Conservation (phyloP, 37 sponge, comb jelly and placozoan genomes). For the Dysidea cf. avara region DNA sequence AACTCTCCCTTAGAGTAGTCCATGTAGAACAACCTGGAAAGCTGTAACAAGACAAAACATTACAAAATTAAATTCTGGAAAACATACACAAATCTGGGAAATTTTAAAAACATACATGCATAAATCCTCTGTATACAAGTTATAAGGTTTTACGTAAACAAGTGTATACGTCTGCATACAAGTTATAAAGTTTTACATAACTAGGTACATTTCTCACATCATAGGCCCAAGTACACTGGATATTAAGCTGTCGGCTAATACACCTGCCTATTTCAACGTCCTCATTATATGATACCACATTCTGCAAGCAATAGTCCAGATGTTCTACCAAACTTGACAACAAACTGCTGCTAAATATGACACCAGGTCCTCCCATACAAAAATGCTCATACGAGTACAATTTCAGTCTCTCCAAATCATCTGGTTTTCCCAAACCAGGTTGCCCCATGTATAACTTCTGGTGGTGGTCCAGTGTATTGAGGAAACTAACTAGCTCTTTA, state of each 20-base stretch:
- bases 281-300: slow-evolving; percentile 59
- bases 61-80: neutral
- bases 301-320: slow-evolving; percentile 43
- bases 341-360: slow-evolving; percentile 54
- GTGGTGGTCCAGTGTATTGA: slow-evolving; percentile 40
- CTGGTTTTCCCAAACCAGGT: slow-evolving; percentile 52
- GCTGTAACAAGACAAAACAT: neutral
- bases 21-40: slow-evolving; percentile 38
- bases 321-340: slow-evolving; percentile 39
- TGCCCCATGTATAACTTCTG: slow-evolving; percentile 52
- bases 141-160: no score
- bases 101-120: no score
- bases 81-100: no score
- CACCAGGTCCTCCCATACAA: slow-evolving; percentile 75
- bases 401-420: slow-evolving; percentile 35
- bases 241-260: slow-evolving; percentile 46
- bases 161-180: no score
- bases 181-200: no score
- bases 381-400: slow-evolving; percentile 42
- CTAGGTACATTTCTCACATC: slow-evolving; percentile 60
- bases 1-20: slow-evolving; percentile 54
- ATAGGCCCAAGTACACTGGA: slow-evolving; percentile 71
- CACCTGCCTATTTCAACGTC: slow-evolving; percentile 78
- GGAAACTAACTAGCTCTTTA: slow-evolving; percentile 25
- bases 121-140: no score